Conservation (phyloP, 2,113 vertebrate genomes). For the Corythornis madagascariensis region DNA sequence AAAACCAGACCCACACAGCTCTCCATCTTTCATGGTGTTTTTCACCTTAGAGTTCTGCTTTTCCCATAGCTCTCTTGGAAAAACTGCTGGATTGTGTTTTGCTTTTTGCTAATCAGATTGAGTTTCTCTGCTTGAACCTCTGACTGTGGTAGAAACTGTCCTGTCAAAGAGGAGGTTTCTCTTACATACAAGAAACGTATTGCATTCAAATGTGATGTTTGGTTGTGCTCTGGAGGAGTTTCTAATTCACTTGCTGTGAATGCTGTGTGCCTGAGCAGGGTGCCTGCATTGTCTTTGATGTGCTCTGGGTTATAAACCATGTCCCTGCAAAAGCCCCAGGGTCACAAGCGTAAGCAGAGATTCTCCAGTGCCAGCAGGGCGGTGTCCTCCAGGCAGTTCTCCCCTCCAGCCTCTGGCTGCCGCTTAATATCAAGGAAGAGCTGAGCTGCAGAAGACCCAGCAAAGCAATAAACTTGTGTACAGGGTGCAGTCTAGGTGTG, state of each 20-base stretch:
- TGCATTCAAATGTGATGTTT: neutral
- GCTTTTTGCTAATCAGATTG: neutral
- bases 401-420: rapidly evolving
- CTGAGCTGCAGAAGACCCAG: neutral
- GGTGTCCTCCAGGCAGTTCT: neutral
- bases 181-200: neutral
- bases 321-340: neutral
- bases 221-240: neutral
- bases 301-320: neutral
- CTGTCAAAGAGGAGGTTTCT: neutral
- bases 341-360: neutral
- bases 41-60: neutral
- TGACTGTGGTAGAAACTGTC: neutral
- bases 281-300: neutral
- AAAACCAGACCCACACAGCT: neutral
- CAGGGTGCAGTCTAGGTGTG: neutral
- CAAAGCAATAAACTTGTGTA: neutral
- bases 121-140: neutral
- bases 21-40: neutral
- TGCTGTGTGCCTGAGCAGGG: neutral
- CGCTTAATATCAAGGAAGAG: neutral
- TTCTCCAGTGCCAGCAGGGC: rapidly evolving
- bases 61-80: neutral
- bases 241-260: neutral
- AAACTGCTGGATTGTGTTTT: neutral